Conservation (phyloP, 2,797 vertebrate genomes). For the Melopsittacus undulatus region DNA sequence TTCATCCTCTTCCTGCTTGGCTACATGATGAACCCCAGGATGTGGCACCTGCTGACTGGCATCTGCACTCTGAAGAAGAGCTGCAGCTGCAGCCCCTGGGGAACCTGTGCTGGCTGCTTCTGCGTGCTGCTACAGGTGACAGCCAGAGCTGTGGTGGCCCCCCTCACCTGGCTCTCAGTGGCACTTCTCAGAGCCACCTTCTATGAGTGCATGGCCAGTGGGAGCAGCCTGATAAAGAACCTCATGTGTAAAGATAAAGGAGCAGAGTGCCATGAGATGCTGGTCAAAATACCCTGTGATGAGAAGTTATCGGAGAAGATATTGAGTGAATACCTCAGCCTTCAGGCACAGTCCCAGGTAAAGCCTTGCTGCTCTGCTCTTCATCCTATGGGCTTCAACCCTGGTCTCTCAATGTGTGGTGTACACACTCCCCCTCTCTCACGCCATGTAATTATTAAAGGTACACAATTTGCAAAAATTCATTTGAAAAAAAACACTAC, state of each 20-base stretch:
- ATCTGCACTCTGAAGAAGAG: neutral
- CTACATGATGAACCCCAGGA: conserved; percentile 64
- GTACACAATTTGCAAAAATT: rapidly evolving
- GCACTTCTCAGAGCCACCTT: conserved; percentile 80
- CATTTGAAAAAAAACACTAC: neutral
- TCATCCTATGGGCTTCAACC: rapidly evolving
- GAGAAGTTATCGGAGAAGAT: rapidly evolving
- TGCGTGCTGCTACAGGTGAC: neutral
- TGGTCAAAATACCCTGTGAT: conserved; percentile 74
- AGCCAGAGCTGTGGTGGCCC: conserved; percentile 66
- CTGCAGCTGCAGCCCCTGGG: rapidly evolving
- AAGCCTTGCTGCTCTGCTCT: neutral
- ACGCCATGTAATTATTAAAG: neutral
- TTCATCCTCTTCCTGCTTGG: conserved; percentile 79
- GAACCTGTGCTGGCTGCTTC: rapidly evolving
- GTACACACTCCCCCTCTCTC: neutral
- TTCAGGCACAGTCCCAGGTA: conserved; percentile 81
- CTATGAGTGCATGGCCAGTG: conserved; percentile 77
- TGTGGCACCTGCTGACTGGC: conserved; percentile 76
- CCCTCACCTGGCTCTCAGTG: conserved; percentile 81
- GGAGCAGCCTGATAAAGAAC: neutral
- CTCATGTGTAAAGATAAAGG: conserved; percentile 9
- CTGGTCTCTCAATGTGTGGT: neutral
- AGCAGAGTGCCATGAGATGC: neutral
- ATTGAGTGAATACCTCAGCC: neutral